Percentiles rank a stretch among this genome's conserved stretches.
Conservation (phyloP, 92 coral and sea anemone genomes). For the Porites lobata region DNA sequence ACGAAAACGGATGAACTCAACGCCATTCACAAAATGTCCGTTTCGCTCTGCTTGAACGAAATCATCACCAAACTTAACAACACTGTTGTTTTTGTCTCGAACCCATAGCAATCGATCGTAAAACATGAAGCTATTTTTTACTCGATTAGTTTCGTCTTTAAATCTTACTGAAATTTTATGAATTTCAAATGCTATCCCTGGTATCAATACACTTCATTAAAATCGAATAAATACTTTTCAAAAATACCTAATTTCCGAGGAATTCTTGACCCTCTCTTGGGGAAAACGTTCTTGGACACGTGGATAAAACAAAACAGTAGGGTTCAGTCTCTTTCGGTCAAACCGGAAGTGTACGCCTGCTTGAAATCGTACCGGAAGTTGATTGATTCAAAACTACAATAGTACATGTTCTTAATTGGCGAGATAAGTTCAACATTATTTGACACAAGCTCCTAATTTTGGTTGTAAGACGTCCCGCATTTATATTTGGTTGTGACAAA, state of each 20-base stretch:
- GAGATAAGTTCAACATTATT: too few species aligned
- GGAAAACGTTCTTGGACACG: background rate
- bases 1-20: background rate
- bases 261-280: background rate
- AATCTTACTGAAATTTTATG: background rate
- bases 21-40: background rate
- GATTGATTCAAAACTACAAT: background rate
- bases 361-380: conserved; percentile 17
- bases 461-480: background rate
- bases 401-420: too few species aligned
- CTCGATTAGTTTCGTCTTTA: background rate
- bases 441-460: background rate
- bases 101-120: background rate
- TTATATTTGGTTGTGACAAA: too few species aligned
- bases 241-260: conserved; percentile 11
- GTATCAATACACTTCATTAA: background rate
- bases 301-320: conserved; percentile 5
- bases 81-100: background rate
- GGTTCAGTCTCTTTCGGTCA: conserved; percentile 10
- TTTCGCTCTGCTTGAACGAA: background rate
- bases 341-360: background rate
- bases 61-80: background rate
- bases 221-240: background rate
- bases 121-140: background rate
- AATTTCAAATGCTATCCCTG: background rate